Evolutionary conservation across 1,140 invertebrate species (phyloP).

Genomic region (Penaeus indicus): DNA sequence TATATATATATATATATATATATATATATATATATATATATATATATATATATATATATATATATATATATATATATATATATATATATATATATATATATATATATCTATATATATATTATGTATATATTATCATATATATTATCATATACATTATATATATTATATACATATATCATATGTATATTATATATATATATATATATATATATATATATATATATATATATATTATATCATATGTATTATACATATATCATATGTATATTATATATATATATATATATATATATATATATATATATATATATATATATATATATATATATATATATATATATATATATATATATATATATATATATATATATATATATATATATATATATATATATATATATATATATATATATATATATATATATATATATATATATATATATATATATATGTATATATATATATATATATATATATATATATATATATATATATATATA

Average conservation of each 20-base stretch:
- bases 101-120: background rate
- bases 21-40: background rate
- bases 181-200: too few species aligned
- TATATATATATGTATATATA: constrained; percentile 3
- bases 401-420: constrained; percentile 16
- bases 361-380: background rate
- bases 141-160: too few species aligned
- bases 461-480: background rate
- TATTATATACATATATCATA: too few species aligned
- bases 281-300: background rate
- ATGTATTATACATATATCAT: too few species aligned
- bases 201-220: too few species aligned
- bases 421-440: constrained; percentile 14
- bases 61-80: constrained; percentile 14
- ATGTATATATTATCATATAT: too few species aligned
- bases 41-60: background rate
- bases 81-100: constrained; percentile 14
- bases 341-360: constrained; percentile 20
- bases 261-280: background rate
- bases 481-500: constrained; percentile 20
- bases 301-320: background rate
- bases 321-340: constrained; percentile 20
- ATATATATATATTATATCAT: too few species aligned
- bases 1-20: background rate
- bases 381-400: constrained; percentile 20